Evolutionary conservation across 1,140 invertebrate species (phyloP).

Genomic region (Orchesella cincta): DNA sequence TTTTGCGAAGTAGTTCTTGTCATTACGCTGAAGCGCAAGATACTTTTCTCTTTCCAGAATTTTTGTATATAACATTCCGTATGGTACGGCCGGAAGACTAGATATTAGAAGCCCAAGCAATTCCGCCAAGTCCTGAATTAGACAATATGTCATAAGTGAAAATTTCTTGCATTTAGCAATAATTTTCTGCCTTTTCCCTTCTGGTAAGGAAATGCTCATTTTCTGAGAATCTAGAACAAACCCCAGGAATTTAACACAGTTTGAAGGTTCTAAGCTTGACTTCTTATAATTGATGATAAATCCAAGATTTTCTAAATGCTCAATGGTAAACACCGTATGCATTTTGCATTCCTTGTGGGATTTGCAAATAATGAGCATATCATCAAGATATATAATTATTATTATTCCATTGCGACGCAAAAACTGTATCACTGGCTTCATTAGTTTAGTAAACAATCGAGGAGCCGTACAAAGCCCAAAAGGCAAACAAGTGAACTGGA

Average conservation of each 20-base stretch:
- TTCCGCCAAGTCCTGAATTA: conserved; percentile 19
- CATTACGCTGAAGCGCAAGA: neutral
- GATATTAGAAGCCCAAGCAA: conserved; percentile 29
- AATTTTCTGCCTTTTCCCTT: neutral
- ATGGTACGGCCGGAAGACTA: conserved; percentile 16
- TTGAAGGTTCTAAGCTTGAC: conserved; percentile 9
- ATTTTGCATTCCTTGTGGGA: neutral
- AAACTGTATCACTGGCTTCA: conserved; percentile 26
- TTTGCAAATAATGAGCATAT: conserved; percentile 36
- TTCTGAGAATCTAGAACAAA: conserved; percentile 27
- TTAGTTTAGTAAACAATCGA: conserved; percentile 35
- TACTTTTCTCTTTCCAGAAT: conserved; percentile 10
- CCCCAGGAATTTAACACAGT: conserved; percentile 31
- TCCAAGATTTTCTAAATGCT: conserved; percentile 13
- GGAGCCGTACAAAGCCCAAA: conserved; percentile 39
- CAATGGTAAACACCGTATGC: neutral
- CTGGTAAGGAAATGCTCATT: neutral
- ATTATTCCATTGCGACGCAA: conserved; percentile 22
- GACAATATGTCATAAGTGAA: neutral
- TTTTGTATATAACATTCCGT: conserved; percentile 31
- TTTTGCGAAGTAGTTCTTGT: neutral
- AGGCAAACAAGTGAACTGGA: conserved; percentile 36
- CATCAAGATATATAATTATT: conserved; percentile 42
- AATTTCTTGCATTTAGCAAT: neutral
- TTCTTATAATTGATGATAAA: conserved; percentile 32